Conservation (phyloP, 2,888 invertebrate genomes). For the Pelosia muscerda region DNA sequence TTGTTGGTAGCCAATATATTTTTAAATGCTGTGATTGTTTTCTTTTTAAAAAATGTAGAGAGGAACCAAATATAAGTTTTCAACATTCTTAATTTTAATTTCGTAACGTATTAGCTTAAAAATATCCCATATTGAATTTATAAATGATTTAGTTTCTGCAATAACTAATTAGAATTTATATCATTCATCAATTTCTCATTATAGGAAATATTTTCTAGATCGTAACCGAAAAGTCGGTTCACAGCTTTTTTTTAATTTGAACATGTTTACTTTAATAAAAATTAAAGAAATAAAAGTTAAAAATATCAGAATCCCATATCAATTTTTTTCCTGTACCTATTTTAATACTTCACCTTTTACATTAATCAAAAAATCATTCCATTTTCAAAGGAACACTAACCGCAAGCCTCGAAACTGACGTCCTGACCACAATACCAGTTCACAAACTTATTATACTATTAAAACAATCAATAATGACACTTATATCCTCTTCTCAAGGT, state of each 20-base stretch:
- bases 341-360: slow-evolving; percentile 30
- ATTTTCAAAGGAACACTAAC: slow-evolving; percentile 42
- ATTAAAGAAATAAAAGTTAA: background rate
- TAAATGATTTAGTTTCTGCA: no score
- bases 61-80: background rate
- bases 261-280: background rate
- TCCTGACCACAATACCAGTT: slow-evolving; percentile 42
- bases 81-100: background rate
- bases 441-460: slow-evolving; percentile 31
- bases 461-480: slow-evolving; percentile 25
- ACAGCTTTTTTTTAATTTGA: no score
- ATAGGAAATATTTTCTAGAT: no score
- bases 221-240: no score
- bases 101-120: background rate
- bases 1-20: background rate
- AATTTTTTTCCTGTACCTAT: slow-evolving; percentile 25
- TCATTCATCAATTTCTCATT: no score
- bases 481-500: slow-evolving; percentile 24
- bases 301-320: background rate
- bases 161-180: no score
- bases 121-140: background rate
- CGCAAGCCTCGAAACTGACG: slow-evolving; percentile 46
- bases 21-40: no score
- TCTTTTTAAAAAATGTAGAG: background rate
- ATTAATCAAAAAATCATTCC: slow-evolving; percentile 41